Base-by-base conservation (phyloP, 2,113 vertebrate genomes). In the Xiphophorus hellerii region DNA sequence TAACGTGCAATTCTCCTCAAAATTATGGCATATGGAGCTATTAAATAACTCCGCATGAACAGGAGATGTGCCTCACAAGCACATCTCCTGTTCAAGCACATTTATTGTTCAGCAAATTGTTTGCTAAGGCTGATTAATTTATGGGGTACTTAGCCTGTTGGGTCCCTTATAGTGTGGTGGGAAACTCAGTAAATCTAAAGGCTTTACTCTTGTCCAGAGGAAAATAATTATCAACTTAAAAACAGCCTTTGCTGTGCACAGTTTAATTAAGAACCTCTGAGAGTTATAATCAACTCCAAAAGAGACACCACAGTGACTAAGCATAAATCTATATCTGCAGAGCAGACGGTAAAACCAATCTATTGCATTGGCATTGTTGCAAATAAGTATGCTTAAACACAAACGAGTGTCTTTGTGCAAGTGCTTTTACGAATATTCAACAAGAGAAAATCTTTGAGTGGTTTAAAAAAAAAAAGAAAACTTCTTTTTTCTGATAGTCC, bases 231-330 rank as follows among this genome's bases (percentile, higher is more conserved):
- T 73, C 66, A 69, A n/a, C 2, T 27, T 44, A 68, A 77, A 84
- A 76, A 58, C 25, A 30, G 70, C 72, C 81, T 87, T 83, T 82
- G 69, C 84, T 76, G 78, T 73, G 61, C 69, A 86, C 48, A 69
- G 77, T 90, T 93, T 93, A 93, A 94, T 93, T 92, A 93, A 92
- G 76, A 76, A 79, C 87, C 92, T 92, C 80, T 88, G 92, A 87
- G 91, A 91, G 92, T 93, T 88, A 90, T 92, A 91, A 94, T 94
- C 80, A 93, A 82, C 82, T 77, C 88, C 89, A 80, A 91, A 85
- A 92, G 88, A 92, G 86, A 91, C 79, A 86, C 85, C 82, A 71
- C 37, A 25, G 83, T 90, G 92, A 93, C 90, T 87, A 88, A 92
- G 88, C 89, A 89, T 89, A 88, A 93, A 93, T 92, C 88, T 83